A percentile compares a stretch with the other conserved stretches of the same genome.
phyloP scores from a whole-genome alignment of 2,888 invertebrate genomes.

The Lysandra bellargus region DNA sequence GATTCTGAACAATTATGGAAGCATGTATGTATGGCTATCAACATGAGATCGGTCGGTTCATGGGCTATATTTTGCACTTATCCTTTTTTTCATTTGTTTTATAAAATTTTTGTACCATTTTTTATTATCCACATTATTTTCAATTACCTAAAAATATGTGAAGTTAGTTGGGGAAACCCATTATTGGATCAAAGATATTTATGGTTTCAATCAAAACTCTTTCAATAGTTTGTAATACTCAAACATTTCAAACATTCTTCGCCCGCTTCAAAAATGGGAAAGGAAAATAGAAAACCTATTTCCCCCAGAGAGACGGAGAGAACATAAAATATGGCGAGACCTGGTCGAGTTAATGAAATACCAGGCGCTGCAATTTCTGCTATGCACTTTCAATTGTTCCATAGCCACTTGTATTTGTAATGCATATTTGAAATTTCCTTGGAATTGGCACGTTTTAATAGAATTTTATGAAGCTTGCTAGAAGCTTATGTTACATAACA shows the following conservation, averaged over 20 bases:
- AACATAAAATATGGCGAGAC: slow-evolving; percentile 35
- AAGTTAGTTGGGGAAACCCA: background rate
- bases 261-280: background rate
- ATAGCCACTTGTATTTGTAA: background rate
- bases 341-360: slow-evolving; percentile 37
- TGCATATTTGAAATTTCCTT: background rate
- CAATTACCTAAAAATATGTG: background rate
- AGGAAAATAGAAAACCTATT: background rate
- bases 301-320: background rate
- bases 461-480: background rate
- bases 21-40: no score
- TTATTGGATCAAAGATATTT: background rate
- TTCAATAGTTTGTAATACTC: background rate
- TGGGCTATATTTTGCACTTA: no score
- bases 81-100: no score
- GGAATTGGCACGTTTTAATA: background rate
- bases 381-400: slow-evolving; percentile 34
- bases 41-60: no score
- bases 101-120: no score
- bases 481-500: background rate
- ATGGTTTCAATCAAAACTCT: background rate
- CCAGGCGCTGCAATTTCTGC: slow-evolving; percentile 33
- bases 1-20: no score
- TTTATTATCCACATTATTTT: background rate
- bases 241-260: background rate